Base-by-base conservation (phyloP, 1,140 invertebrate species). In the Tetramorium parvispinum region DNA sequence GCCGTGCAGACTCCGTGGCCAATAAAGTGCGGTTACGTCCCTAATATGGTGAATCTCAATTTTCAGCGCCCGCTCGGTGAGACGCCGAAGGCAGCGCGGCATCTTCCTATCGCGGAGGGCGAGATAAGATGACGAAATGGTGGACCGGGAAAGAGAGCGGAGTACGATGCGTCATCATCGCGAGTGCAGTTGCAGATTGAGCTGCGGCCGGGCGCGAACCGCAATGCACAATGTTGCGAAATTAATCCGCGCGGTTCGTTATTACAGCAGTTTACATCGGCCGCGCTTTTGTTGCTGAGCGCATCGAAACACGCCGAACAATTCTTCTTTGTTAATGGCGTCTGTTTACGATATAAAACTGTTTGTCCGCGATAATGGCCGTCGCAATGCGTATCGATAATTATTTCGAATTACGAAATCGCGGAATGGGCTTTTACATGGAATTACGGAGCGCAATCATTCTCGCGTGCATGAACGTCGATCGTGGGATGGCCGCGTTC, bases 11-110 rank as follows among this genome's bases (percentile, higher is more conserved):
- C 93, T 95, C 92, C 91, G 92, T 92, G 87, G 93, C 93, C 92
- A 94, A 95, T 95, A 94, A 95, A 95, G 93, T 94, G 94, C 89
- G 94, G 94, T 94, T 94, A 93, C 91, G 91, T 92, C 91, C 92
- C 93, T 95, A 94, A 94, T 95, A 95, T 93, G 92, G 91, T 93
- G 94, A 94, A 94, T 95, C 93, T 94, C 94, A 94, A 95, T 95
- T 94, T 94, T 94, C 93, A 93, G 75, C 91, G 85, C 85, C 83
- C 78, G 77, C 88, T 37, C 85, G 55, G 53, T 24, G 57, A 83
- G 66, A 43, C 85, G 57, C 43, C 40, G 43, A 13, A 57, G 65
- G 32, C 65, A 3, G 2, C 21, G 21, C n/a, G 8, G 63, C 63
- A 24, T 59, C 76, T 18, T 46, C n/a, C 40, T n/a, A 2, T 46